These are phyloP conservation scores for Spodoptera frugiperda DNA, from an alignment of 1,140 invertebrate species.

Conservation along the genomic window DNA sequence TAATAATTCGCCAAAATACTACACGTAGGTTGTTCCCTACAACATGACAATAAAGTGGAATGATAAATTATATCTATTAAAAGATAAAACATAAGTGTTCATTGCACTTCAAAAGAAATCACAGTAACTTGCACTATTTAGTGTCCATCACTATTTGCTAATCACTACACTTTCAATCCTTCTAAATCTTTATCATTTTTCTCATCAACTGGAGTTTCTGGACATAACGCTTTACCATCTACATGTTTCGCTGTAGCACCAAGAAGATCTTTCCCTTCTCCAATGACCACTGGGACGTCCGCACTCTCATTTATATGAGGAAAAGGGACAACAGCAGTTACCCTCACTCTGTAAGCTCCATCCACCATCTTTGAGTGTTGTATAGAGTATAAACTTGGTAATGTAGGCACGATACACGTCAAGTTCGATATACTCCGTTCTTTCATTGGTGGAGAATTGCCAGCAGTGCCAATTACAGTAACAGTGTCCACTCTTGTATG, in stretches of 20 bases:
- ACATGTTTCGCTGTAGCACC: background rate
- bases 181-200: too few relatives aligned
- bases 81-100: too few relatives aligned
- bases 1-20: too few relatives aligned
- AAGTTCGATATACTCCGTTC: background rate
- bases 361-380: slow-evolving; percentile 15
- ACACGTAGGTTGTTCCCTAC: too few relatives aligned
- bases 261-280: background rate
- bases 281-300: slow-evolving; percentile 32
- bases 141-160: too few relatives aligned
- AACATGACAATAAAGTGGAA: too few relatives aligned
- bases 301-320: slow-evolving; percentile 21
- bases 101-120: too few relatives aligned
- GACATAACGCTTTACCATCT: too few relatives aligned
- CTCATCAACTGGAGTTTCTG: too few relatives aligned
- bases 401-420: background rate
- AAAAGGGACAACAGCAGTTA: slow-evolving; percentile 11
- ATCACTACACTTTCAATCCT: too few relatives aligned
- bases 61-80: too few relatives aligned
- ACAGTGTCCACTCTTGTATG: background rate
- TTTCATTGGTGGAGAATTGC: background rate
- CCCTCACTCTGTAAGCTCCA: slow-evolving; percentile 13
- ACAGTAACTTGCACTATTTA: too few relatives aligned
- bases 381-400: slow-evolving; percentile 16
- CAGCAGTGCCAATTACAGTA: background rate